phyloP scores from a whole-genome alignment of 2,888 invertebrate genomes.

The Punctoribates punctum region DNA sequence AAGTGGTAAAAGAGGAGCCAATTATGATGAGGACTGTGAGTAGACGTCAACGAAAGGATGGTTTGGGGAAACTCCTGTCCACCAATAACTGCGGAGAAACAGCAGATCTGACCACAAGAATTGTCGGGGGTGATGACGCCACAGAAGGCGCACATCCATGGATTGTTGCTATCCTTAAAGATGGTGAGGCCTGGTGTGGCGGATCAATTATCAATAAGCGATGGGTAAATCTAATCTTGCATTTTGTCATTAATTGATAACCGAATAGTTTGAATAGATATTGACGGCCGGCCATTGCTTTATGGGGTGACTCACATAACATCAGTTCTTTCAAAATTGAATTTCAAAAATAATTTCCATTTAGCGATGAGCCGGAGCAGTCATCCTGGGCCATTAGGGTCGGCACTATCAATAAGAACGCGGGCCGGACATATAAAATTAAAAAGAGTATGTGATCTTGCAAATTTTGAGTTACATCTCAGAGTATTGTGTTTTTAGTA shows the following conservation, averaged over 20 bases:
- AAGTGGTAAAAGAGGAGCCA: no score
- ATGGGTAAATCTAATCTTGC: neutral
- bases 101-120: neutral
- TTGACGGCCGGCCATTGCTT: conserved; percentile 17
- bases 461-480: no score
- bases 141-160: conserved; percentile 2
- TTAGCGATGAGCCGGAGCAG: neutral
- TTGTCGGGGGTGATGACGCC: neutral
- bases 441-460: neutral
- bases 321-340: neutral
- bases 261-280: neutral
- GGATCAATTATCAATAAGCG: neutral
- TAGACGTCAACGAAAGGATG: neutral
- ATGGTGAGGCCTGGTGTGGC: conserved; percentile 10
- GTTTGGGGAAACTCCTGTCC: neutral
- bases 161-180: neutral
- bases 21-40: neutral
- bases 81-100: neutral
- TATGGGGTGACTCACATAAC: neutral
- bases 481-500: no score
- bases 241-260: neutral
- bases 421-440: conserved; percentile 2
- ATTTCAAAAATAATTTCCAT: neutral
- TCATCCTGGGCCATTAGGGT: conserved; percentile 4
- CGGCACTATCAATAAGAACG: neutral